Evolutionary conservation across 2,797 vertebrate species (phyloP), one percentile per base, ranked within the genome.

Genomic region (Cyclopterus lumpus): DNA sequence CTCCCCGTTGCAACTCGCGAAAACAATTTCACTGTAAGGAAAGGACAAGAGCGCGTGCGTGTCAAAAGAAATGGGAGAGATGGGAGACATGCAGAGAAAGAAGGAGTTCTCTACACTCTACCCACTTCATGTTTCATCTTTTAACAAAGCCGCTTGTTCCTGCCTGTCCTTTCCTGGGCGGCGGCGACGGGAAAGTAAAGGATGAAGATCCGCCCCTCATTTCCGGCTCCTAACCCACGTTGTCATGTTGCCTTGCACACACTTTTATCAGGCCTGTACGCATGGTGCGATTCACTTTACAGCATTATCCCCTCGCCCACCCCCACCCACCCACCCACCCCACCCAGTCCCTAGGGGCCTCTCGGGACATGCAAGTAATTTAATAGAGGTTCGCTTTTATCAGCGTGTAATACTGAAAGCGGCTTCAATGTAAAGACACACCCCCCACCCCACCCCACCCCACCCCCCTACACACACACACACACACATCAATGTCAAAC

Each of bases 381-480:
- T 93, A 88, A 91, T 89, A 71, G 67, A 63, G 55, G 61, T 69
- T 88, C 70, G 68, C 77, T 81, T 90, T 87, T 89, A 88, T 91
- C 84, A 62, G 76, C 18, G 26, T 70, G 49, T 75, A 69, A 76
- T 82, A 73, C 53, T 49, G 71, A 82, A 81, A 83, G 76, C 59
- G 0, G 64, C 71, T 79, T 77, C 69, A 76, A 30, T 54, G 63
- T 44, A 42, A 71, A 77, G 73, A 68, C n/a, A 20, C 11, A 51
- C 32, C 38, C 9, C 44, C 32, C 26, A 2, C 44, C 22, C 26
- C 42, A 6, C 30, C 28, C 34, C n/a, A 6, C 53, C 38, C n/a
- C 67, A 8, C 40, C 4, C 42, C 14, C 42, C 4, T n/a, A n/a
- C 42, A 44, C 42, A 44, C 42, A 44, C 42, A 44, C 42, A 44